Percentiles rank a stretch among this genome's conserved stretches.
Evolutionary conservation across 2,797 vertebrate species (phyloP).

Genomic region (Anas capensis): DNA sequence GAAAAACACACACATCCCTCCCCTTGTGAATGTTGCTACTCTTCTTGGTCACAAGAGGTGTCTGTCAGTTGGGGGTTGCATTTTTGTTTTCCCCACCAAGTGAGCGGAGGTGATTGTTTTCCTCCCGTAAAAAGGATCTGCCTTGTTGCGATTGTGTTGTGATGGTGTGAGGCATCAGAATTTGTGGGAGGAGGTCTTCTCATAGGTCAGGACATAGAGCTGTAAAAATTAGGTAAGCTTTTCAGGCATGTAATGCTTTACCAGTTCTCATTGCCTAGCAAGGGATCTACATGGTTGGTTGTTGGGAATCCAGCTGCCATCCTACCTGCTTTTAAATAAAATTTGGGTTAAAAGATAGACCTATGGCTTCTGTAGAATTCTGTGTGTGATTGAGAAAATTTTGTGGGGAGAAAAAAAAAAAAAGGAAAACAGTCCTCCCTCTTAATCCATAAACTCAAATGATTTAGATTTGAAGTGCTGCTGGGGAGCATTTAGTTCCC

Average conservation of each 20-base stretch:
- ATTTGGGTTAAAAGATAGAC: not conserved
- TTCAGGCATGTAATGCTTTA: not conserved
- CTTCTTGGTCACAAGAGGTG: not conserved
- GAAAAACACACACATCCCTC: not conserved
- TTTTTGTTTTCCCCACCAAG: not conserved
- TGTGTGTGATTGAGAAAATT: too few species aligned
- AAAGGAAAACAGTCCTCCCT: not conserved
- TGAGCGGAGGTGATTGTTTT: not conserved
- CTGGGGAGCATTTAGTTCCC: not conserved
- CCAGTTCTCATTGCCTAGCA: not conserved
- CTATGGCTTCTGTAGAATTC: not conserved
- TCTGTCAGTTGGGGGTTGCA: not conserved
- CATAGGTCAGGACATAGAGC: not conserved
- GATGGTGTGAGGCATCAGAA: not conserved
- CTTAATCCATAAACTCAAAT: not conserved
- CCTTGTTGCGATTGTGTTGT: not conserved
- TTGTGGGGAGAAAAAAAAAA: too few species aligned
- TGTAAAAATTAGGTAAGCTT: not conserved
- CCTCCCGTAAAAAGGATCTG: not conserved
- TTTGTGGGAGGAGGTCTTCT: not conserved
- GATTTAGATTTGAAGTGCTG: not conserved
- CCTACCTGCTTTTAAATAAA: not conserved
- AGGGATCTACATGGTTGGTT: not conserved
- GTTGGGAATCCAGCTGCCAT: not conserved
- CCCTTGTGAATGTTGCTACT: not conserved